A percentile compares a stretch with the other conserved stretches of the same genome.
These are phyloP conservation scores for Melanotaenia nigrans DNA, from an alignment of 2,797 vertebrate genomes.

Conservation along the genomic window DNA sequence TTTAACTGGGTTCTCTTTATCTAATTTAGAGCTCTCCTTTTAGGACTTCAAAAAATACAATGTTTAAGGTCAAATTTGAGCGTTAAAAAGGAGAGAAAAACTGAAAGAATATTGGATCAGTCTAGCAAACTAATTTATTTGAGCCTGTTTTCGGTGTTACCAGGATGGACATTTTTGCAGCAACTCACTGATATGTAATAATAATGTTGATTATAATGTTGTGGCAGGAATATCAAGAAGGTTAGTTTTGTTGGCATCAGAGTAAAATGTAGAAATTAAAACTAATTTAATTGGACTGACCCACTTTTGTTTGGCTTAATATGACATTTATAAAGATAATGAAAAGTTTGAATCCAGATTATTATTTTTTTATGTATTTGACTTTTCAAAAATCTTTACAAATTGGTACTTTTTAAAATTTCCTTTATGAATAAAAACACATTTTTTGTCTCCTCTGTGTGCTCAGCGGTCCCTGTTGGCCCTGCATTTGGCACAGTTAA, in stretches of 20 bases:
- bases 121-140: background rate
- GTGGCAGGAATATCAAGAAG: background rate
- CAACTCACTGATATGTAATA: too few relatives aligned
- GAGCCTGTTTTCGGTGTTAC: background rate
- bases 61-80: background rate
- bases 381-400: background rate
- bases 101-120: background rate
- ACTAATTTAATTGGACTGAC: background rate
- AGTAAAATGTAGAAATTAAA: background rate
- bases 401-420: background rate
- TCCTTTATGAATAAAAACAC: constrained; percentile 23
- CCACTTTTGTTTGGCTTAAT: background rate
- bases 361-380: background rate
- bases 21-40: background rate
- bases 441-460: constrained; percentile 70
- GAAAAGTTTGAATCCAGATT: constrained; percentile 3
- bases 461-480: constrained; percentile 85
- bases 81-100: too few relatives aligned
- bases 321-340: constrained; percentile 2
- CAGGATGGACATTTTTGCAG: too few relatives aligned
- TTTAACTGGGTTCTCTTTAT: background rate
- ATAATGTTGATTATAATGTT: constrained; percentile 1
- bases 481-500: constrained; percentile 90
- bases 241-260: background rate
- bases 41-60: background rate